Conservation (phyloP, 2,888 invertebrate species). For the Heliconius ethilla region DNA sequence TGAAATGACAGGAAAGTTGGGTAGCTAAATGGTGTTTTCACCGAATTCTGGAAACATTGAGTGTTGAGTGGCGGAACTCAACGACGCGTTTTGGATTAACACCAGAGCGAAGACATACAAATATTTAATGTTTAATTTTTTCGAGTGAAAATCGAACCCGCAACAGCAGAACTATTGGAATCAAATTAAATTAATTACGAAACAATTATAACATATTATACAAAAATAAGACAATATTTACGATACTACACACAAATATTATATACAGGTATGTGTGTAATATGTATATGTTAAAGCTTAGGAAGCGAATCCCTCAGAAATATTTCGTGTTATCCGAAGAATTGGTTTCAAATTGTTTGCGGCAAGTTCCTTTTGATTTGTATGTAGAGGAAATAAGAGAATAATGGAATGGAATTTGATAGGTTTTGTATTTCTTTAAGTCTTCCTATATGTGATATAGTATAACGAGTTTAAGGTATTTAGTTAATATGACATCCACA, state of each 20-base stretch:
- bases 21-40: no score
- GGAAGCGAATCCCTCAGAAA: neutral
- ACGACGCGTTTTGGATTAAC: no score
- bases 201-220: neutral
- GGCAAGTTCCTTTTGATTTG: conserved; percentile 37
- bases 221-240: neutral
- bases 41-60: no score
- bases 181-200: no score
- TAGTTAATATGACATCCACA: no score
- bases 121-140: no score
- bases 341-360: conserved; percentile 23
- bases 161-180: no score
- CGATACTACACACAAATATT: neutral
- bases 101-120: no score
- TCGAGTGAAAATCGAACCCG: no score
- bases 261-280: neutral
- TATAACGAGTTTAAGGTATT: neutral
- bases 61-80: no score
- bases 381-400: conserved; percentile 31
- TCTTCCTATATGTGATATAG: neutral
- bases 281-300: neutral
- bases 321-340: conserved; percentile 1
- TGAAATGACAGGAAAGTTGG: no score
- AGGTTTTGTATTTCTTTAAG: conserved; percentile 24
- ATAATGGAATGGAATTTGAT: conserved; percentile 37